Base-by-base conservation (phyloP, 2,113 vertebrate species). In the Xiphophorus maculatus region DNA sequence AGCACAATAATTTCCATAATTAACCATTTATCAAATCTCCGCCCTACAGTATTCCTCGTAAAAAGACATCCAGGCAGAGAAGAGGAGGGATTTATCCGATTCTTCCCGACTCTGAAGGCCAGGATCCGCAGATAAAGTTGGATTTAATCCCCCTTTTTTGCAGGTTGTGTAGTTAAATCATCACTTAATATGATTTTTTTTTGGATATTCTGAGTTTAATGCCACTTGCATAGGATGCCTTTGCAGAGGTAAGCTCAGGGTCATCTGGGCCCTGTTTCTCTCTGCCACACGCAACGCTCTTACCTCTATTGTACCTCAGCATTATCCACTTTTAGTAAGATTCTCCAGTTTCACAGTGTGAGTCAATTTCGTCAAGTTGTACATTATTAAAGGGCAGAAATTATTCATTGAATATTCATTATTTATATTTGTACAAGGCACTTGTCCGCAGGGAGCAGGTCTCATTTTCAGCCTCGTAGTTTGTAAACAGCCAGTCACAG, bases 371-470 rank as follows among this genome's bases (percentile, higher is more conserved):
- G 80, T 86, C 40, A 66, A 83, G 69, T 79, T 74, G 66, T 95
- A 86, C 92, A 95, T 95, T 93, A 95, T 95, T 95, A 80, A 94
- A 80, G 66, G 60, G 69, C 84, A 89, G 92, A 94, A 94, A 95
- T 95, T 90, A 95, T 95, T 95, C 91, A 95, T 94, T 94, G 89
- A 93, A 93, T 94, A 93, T 94, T 91, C 92, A 95, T 95, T 94
- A 95, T 95, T 95, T 94, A 95, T 93, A 93, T 94, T 94, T 92
- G 94, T 93, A 95, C 94, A 95, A 93, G 92, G 89, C 91, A 90
- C 88, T 82, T 76, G 90, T 91, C 94, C 92, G 74, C 77, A 84
- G 94, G 94, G 94, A 95, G 92, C 93, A 94, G 91, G 93, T 95
- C 94, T 95, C 94, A 94, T 95, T 95, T 95, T 94, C 94, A 94